Percentiles rank a stretch among this genome's conserved stretches.
Evolutionary conservation across 2,797 vertebrate species (phyloP).

Genomic region (Sus cebifrons): DNA sequence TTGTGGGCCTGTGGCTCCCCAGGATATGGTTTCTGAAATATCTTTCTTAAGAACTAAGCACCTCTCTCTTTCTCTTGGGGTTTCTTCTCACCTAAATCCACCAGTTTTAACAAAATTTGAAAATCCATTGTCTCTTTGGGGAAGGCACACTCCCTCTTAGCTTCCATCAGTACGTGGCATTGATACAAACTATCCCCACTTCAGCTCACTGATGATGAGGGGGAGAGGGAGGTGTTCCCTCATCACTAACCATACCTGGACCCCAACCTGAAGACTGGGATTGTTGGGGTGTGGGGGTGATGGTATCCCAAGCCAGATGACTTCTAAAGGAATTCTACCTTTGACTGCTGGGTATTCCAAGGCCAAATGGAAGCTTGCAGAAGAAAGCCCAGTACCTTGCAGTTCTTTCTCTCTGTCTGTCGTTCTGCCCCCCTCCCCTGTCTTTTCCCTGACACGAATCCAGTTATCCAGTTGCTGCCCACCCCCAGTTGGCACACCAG

Average conservation of each 20-base stretch:
- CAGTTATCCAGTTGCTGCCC: constrained; percentile 57
- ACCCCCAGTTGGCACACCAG: not conserved
- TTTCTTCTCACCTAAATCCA: not conserved
- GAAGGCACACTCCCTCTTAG: not conserved
- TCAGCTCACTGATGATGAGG: not conserved
- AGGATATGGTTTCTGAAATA: not conserved
- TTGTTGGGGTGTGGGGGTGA: not conserved
- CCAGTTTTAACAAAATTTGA: not conserved
- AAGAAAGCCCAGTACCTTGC: not conserved
- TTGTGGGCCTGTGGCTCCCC: not conserved
- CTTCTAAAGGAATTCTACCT: constrained; percentile 18
- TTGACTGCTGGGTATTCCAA: not conserved
- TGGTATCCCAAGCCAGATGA: not conserved
- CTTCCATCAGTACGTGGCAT: not conserved
- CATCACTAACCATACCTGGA: not conserved
- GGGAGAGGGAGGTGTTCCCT: not conserved
- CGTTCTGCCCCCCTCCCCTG: not conserved
- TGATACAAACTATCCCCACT: not conserved
- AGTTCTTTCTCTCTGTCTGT: not conserved
- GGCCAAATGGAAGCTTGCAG: not conserved
- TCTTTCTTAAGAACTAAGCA: constrained; percentile 7
- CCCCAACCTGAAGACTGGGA: not conserved
- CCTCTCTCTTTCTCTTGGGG: not conserved
- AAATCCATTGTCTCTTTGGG: not conserved
- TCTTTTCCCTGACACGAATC: constrained; percentile 55